Evolutionary conservation across 2,797 vertebrate genomes (phyloP), one percentile per base, ranked within the genome.

Genomic region (Sphenodon punctatus): DNA sequence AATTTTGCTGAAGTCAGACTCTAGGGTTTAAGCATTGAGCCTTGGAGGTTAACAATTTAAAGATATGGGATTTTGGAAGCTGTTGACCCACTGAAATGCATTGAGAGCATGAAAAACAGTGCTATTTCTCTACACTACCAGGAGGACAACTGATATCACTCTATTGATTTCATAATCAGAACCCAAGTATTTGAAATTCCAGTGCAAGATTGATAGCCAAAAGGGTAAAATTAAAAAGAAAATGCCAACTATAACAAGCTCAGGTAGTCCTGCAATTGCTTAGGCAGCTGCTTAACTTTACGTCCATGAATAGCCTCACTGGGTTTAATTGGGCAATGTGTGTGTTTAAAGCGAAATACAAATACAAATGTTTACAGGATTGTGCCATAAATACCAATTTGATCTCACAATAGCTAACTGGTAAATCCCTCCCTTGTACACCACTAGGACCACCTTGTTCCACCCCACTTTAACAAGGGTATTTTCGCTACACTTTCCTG

Each of bases 51-150:
- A 45, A 67, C 19, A 27, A 73, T 70, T 80, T 46, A 51, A 43
- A 30, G 23, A 67, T 81, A 67, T 51, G n/a, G n/a, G 53, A 75
- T 90, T 77, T 64, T 65, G 32, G 36, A 48, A 55, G 38, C 42
- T 59, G 43, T 49, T 76, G 88, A 80, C 64, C 36, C 8, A 59
- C 4, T 64, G 56, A 90, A 87, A 76, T 39, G 66, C 16, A 80
- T 23, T 27, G 66, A 59, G 73, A n/a, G n/a, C n/a, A n/a, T n/a
- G n/a, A n/a, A n/a, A n/a, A n/a, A n/a, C 45, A 80, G 78, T 69
- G 27, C 34, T 51, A 42, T 69, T 72, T 5, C 61, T 71, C 66
- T 81, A 13, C 10, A 71, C 64, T 46, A 82, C 2, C 9, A 23
- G 53, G 16, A 49, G 8, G 23, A 45, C 41, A 73, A 55, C 22